Evolutionary conservation across 2,113 vertebrate species (phyloP).

Genomic region (Nesogale talazaci): DNA sequence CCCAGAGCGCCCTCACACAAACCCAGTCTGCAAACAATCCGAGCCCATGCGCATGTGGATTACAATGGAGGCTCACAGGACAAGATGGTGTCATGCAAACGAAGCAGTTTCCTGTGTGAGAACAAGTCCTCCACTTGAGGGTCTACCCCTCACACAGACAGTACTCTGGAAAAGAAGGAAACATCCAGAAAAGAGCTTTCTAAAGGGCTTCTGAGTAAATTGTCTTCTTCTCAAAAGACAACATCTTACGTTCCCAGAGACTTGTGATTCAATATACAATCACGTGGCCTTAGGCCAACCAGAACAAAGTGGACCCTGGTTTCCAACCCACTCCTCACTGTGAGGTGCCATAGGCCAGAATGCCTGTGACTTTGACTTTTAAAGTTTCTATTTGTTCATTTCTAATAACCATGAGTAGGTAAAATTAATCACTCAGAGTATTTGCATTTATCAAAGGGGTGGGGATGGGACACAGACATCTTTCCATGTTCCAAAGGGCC

Average conservation of each 20-base stretch:
- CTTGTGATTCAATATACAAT: conserved; percentile 34
- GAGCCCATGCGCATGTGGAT: neutral
- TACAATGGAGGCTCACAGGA: neutral
- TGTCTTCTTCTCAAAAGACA: conserved; percentile 57
- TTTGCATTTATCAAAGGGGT: neutral
- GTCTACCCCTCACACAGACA: neutral
- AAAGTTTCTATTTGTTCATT: conserved; percentile 41
- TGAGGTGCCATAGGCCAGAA: conserved; percentile 1
- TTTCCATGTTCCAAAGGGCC: neutral
- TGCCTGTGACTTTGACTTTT: conserved; percentile 41
- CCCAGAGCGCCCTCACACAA: conserved; percentile 42
- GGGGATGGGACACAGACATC: conserved; percentile 11
- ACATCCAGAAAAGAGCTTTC: neutral
- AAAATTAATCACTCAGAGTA: conserved; percentile 5
- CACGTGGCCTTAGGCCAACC: neutral
- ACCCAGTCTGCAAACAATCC: conserved; percentile 38
- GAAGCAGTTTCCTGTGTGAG: neutral
- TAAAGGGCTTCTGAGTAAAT: conserved; percentile 9
- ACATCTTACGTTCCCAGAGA: conserved; percentile 34
- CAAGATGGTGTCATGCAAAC: neutral
- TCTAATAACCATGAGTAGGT: conserved; percentile 9
- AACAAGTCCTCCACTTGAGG: neutral
- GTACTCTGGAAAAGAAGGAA: conserved; percentile 50
- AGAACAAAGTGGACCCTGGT: neutral
- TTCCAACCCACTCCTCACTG: conserved; percentile 2